Evolutionary conservation across 2,797 vertebrate genomes (phyloP).

Genomic region (Onychomys leucogaster): DNA sequence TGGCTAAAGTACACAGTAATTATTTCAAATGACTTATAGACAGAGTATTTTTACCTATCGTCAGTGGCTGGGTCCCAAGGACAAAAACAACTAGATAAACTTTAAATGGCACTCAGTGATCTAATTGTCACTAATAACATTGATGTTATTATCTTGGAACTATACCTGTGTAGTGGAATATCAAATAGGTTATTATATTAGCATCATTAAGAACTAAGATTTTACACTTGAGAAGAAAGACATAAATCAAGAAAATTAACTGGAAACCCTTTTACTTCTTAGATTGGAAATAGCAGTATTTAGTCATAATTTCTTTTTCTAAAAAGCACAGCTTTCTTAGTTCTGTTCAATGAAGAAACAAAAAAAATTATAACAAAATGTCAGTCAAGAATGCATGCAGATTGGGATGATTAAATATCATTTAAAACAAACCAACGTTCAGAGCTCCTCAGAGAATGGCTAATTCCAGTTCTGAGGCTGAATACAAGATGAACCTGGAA

Average conservation of each 20-base stretch:
- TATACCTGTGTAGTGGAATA: conserved; percentile 9
- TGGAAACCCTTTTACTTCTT: conserved; percentile 55
- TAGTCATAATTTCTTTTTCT: conserved; percentile 60
- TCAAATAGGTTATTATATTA: conserved; percentile 48
- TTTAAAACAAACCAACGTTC: conserved; percentile 54
- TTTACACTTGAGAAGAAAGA: conserved; percentile 60
- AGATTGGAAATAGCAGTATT: conserved; percentile 43
- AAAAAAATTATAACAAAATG: conserved; percentile 60
- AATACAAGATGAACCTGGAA: conserved; percentile 51
- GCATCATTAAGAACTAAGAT: conserved; percentile 61
- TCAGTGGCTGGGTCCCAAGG: conserved; percentile 27
- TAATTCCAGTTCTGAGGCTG: conserved; percentile 46
- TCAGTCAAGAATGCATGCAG: not conserved
- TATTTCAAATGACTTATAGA: conserved; percentile 59
- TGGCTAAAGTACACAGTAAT: conserved; percentile 60
- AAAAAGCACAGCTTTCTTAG: conserved; percentile 37
- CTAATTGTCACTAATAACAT: conserved; percentile 53
- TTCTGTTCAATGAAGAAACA: conserved; percentile 43
- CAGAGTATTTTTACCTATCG: conserved; percentile 36
- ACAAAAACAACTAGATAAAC: conserved; percentile 70
- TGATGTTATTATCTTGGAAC: not conserved
- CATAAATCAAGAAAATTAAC: conserved; percentile 50
- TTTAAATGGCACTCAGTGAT: conserved; percentile 54
- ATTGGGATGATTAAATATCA: conserved; percentile 48
- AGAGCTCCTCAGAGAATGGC: conserved; percentile 44